Conservation (phyloP, 2,113 vertebrate species). For the Sarotherodon lohbergeri region DNA sequence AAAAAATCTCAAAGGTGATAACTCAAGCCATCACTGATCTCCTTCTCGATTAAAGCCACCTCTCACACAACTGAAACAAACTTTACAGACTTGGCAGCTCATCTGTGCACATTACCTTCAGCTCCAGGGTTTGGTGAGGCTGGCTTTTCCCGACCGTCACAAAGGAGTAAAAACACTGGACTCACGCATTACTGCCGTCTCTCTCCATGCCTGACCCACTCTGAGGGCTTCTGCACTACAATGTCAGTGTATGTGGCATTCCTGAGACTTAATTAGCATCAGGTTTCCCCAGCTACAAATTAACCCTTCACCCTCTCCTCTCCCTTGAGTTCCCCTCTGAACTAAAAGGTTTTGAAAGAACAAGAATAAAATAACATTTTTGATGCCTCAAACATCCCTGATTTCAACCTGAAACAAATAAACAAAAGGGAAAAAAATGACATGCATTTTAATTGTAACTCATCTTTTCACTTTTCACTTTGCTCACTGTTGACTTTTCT, state of each 20-base stretch:
- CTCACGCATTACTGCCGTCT: conserved; percentile 25
- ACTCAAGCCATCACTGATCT: not conserved
- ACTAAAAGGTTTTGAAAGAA: not conserved
- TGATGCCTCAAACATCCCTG: not conserved
- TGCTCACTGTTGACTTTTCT: conserved; percentile 11
- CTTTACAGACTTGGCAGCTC: not conserved
- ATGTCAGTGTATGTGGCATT: conserved; percentile 67
- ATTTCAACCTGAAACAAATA: not conserved
- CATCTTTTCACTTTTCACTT: conserved; percentile 10
- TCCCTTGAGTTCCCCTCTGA: not conserved
- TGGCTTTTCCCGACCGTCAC: conserved; percentile 33
- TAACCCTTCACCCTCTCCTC: conserved; percentile 66
- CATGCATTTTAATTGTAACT: not conserved
- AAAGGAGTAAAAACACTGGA: conserved; percentile 32
- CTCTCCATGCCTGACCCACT: conserved; percentile 40
- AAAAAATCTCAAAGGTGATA: not conserved
- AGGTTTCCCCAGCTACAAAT: conserved; percentile 72
- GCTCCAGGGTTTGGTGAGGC: conserved; percentile 5
- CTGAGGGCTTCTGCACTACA: conserved; percentile 43
- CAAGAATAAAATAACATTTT: not conserved
- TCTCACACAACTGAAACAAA: not conserved
- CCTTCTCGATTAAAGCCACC: not conserved
- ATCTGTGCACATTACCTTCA: conserved; percentile 23
- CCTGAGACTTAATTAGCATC: conserved; percentile 76
- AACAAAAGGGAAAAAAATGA: not conserved